Conservation (phyloP, 2,888 invertebrate genomes). For the Drosophila mimica region DNA sequence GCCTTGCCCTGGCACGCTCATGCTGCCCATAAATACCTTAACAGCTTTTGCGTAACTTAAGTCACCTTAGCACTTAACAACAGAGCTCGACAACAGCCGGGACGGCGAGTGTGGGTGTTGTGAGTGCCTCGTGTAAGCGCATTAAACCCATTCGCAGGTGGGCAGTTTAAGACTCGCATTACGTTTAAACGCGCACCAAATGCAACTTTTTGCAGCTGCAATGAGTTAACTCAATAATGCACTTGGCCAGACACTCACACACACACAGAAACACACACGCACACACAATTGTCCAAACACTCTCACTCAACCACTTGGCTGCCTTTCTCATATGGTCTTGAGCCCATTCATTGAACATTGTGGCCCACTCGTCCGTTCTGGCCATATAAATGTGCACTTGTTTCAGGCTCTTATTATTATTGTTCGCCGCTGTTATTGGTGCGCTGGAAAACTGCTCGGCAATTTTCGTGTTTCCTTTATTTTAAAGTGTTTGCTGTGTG, state of each 20-base stretch:
- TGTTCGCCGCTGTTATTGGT: constrained; percentile 30
- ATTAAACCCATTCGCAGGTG: constrained; percentile 68
- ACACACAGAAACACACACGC: constrained; percentile 17
- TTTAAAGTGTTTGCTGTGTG: constrained; percentile 29
- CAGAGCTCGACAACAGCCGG: constrained; percentile 25
- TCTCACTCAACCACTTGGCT: constrained; percentile 17
- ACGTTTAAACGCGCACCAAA: constrained; percentile 67
- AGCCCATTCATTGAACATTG: constrained; percentile 54
- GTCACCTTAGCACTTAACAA: constrained; percentile 71
- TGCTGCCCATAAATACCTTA: constrained; percentile 73
- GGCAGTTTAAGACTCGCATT: constrained; percentile 57
- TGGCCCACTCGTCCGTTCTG: constrained; percentile 47
- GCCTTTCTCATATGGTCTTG: constrained; percentile 43
- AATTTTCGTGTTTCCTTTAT: constrained; percentile 32
- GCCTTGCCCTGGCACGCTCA: constrained; percentile 37
- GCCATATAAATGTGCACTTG: constrained; percentile 46
- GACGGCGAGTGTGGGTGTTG: constrained; percentile 3
- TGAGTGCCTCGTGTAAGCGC: constrained; percentile 60
- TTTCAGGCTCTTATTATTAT: constrained; percentile 38
- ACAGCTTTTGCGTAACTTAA: constrained; percentile 75
- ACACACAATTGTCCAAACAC: not conserved
- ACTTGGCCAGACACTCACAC: constrained; percentile 50
- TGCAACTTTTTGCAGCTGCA: constrained; percentile 61
- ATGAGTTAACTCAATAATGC: constrained; percentile 76
- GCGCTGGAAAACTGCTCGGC: constrained; percentile 36